phyloP scores from a whole-genome alignment of 1,140 invertebrate genomes.

The Formica exsecta region DNA sequence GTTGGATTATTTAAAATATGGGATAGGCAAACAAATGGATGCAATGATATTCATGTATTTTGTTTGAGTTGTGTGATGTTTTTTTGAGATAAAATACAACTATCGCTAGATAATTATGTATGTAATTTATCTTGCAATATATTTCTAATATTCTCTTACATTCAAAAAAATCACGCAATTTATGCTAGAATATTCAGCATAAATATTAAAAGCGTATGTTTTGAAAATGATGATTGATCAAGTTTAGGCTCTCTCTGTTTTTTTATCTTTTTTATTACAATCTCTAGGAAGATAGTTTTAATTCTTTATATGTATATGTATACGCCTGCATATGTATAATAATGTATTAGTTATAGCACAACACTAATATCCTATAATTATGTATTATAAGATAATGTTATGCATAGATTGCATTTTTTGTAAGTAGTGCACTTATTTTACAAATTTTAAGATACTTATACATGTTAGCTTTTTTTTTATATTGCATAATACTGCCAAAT shows the following conservation, averaged over 20 bases:
- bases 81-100: constrained; percentile 26
- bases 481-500: not conserved
- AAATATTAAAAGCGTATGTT: constrained; percentile 40
- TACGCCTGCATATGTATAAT: constrained; percentile 62
- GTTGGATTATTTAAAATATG: constrained; percentile 60
- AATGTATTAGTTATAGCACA: constrained; percentile 62
- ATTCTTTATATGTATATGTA: constrained; percentile 69
- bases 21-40: constrained; percentile 40
- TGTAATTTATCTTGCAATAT: constrained; percentile 28
- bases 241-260: not conserved
- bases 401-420: constrained; percentile 75
- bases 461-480: constrained; percentile 42
- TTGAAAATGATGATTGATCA: constrained; percentile 1
- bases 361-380: constrained; percentile 34
- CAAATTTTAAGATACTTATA: constrained; percentile 53
- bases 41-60: constrained; percentile 45
- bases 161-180: not conserved
- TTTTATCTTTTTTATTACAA: constrained; percentile 29
- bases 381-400: constrained; percentile 65
- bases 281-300: constrained; percentile 67
- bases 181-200: constrained; percentile 24
- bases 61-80: constrained; percentile 34
- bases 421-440: constrained; percentile 81
- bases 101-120: constrained; percentile 42
- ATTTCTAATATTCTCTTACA: constrained; percentile 29